phyloP scores from a whole-genome alignment of 2,113 vertebrate genomes.

The Tiliqua scincoides region DNA sequence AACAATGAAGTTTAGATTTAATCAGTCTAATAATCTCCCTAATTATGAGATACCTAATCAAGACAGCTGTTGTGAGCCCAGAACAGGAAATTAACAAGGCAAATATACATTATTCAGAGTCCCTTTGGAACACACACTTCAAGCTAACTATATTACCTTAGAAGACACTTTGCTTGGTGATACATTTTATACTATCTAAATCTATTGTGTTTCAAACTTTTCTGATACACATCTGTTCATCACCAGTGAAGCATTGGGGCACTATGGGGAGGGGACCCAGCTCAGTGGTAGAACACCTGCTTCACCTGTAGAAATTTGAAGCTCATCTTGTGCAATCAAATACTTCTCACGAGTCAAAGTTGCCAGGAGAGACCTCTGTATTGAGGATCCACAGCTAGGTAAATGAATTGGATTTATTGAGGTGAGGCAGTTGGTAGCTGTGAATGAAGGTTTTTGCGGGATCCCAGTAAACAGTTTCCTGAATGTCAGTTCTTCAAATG shows the following conservation, averaged over 20 bases:
- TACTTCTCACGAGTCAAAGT: background rate
- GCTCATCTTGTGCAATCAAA: background rate
- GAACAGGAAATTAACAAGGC: constrained; percentile 29
- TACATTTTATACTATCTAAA: fast-evolving
- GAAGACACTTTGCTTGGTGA: background rate
- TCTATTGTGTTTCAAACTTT: background rate
- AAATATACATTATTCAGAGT: background rate
- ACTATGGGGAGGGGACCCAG: background rate
- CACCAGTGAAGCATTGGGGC: background rate
- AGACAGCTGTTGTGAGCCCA: background rate
- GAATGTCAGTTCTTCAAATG: background rate
- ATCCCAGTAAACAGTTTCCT: background rate
- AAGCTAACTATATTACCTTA: constrained; percentile 9
- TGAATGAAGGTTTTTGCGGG: background rate
- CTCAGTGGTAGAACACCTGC: background rate
- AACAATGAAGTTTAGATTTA: background rate
- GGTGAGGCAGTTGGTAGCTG: too few relatives aligned
- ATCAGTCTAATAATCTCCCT: constrained; percentile 4
- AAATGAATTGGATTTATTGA: too few relatives aligned
- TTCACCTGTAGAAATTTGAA: background rate
- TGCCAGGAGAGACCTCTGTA: too few relatives aligned
- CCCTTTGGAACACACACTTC: background rate
- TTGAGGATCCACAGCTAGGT: too few relatives aligned
- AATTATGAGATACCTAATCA: constrained; percentile 28
- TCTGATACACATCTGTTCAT: background rate